Percentiles rank a stretch among this genome's conserved stretches.
Conservation (phyloP, 2,888 invertebrate genomes). For the Cheilosia impressa region DNA sequence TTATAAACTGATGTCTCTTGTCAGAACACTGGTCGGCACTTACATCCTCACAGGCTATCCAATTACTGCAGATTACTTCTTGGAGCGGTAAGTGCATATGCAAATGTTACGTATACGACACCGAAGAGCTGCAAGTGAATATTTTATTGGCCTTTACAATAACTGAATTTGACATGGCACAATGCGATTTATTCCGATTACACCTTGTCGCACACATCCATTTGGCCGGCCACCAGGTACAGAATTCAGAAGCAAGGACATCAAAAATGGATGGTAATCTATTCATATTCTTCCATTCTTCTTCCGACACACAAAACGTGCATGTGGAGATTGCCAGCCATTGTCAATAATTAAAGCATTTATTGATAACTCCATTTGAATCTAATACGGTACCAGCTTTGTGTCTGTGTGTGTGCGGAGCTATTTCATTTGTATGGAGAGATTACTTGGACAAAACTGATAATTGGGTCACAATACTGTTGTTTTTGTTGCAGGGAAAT, state of each 20-base stretch:
- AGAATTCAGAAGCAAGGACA: not conserved
- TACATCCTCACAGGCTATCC: not conserved
- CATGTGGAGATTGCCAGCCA: not conserved
- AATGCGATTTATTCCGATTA: slow-evolving; percentile 48
- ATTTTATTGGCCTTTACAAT: slow-evolving; percentile 50
- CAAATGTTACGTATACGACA: slow-evolving; percentile 40
- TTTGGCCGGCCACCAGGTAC: not conserved
- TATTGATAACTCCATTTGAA: slow-evolving; percentile 54
- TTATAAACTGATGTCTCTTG: slow-evolving; percentile 24
- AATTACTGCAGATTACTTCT: slow-evolving; percentile 11
- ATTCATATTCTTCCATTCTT: slow-evolving; percentile 8
- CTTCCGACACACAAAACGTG: slow-evolving; percentile 9
- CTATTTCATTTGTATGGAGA: slow-evolving; percentile 4
- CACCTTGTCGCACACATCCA: slow-evolving; percentile 16
- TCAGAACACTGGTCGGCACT: slow-evolving; percentile 31
- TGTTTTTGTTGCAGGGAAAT: slow-evolving; percentile 5
- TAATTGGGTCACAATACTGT: slow-evolving; percentile 26
- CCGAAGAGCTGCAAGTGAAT: slow-evolving; percentile 34
- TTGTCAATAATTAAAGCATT: slow-evolving; percentile 49
- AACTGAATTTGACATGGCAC: slow-evolving; percentile 29
- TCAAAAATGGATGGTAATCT: slow-evolving; percentile 42
- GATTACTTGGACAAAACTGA: slow-evolving; percentile 19
- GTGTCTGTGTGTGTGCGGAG: not conserved
- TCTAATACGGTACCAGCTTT: not conserved
- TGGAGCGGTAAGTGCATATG: not conserved